Percentiles rank a stretch among this genome's conserved stretches.
These are phyloP conservation scores for Lepidostoma basale DNA, from an alignment of 1,140 invertebrate genomes.

Conservation along the genomic window DNA sequence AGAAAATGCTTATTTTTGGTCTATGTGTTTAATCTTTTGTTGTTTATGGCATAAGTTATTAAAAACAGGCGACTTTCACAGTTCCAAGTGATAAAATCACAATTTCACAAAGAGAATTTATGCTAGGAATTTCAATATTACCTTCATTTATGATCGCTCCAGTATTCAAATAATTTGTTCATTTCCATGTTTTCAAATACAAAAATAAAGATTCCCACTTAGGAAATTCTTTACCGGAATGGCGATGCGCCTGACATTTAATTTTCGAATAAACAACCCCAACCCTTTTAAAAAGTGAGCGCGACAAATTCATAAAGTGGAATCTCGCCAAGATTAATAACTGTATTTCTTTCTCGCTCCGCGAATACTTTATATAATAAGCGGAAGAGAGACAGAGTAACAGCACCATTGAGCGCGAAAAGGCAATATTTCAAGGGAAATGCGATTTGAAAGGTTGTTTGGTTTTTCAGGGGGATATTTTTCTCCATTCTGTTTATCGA, in stretches of 20 bases:
- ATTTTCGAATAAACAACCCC: constrained; percentile 33
- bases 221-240: too few relatives aligned
- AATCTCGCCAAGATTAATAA: constrained; percentile 26
- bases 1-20: too few relatives aligned
- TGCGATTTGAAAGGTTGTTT: constrained; percentile 16
- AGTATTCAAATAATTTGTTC: not conserved
- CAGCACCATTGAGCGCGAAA: not conserved
- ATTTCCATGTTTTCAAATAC: not conserved
- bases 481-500: not conserved
- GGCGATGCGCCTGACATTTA: not conserved
- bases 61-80: not conserved
- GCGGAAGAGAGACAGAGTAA: constrained; percentile 1
- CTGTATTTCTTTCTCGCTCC: not conserved
- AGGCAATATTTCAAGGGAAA: not conserved
- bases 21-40: too few relatives aligned
- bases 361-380: not conserved
- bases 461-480: not conserved
- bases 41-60: too few relatives aligned
- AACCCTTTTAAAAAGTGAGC: constrained; percentile 25
- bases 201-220: not conserved
- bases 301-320: constrained; percentile 33
- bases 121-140: not conserved
- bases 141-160: not conserved
- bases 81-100: not conserved
- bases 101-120: too few relatives aligned